Percentiles rank a stretch among this genome's conserved stretches.
Conservation (phyloP, 64 coral and sea anemone genomes). For the Stichodactyla mertensii region DNA sequence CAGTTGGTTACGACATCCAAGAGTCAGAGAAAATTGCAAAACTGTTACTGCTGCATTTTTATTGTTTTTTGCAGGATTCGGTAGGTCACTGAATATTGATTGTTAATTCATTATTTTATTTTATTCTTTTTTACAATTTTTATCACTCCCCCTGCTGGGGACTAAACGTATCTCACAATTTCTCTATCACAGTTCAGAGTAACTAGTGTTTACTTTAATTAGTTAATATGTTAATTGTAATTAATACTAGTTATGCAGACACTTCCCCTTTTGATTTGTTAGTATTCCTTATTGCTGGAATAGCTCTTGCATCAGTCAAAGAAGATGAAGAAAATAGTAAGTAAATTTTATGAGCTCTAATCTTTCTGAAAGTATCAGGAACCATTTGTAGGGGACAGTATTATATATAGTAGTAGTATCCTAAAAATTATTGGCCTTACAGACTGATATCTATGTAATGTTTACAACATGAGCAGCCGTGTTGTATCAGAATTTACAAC, state of each 20-base stretch:
- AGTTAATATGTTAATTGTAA: too few species aligned
- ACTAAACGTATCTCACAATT: background rate
- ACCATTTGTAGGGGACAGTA: too few species aligned
- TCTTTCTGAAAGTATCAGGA: too few species aligned
- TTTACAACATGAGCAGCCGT: too few species aligned
- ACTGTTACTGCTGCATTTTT: slow-evolving; percentile 91
- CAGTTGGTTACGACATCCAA: slow-evolving; percentile 85
- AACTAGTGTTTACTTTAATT: background rate
- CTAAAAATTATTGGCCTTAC: too few species aligned
- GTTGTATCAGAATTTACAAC: too few species aligned
- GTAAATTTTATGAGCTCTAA: background rate
- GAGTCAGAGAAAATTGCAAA: slow-evolving; percentile 93
- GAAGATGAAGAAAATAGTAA: slow-evolving; percentile 50
- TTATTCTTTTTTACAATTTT: too few species aligned
- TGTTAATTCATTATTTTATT: background rate
- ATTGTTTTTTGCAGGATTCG: slow-evolving; percentile 73
- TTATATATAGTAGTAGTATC: too few species aligned
- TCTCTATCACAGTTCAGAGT: background rate
- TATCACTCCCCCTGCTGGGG: too few species aligned
- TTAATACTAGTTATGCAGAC: too few species aligned
- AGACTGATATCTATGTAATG: too few species aligned
- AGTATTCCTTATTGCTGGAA: slow-evolving; percentile 91
- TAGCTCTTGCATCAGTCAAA: slow-evolving; percentile 46
- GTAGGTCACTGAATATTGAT: slow-evolving; percentile 18
- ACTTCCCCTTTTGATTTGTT: background rate